A percentile compares a stretch with the other conserved stretches of the same genome.
phyloP scores from a whole-genome alignment of 2,113 vertebrate genomes.

The Halichoerus grypus region DNA sequence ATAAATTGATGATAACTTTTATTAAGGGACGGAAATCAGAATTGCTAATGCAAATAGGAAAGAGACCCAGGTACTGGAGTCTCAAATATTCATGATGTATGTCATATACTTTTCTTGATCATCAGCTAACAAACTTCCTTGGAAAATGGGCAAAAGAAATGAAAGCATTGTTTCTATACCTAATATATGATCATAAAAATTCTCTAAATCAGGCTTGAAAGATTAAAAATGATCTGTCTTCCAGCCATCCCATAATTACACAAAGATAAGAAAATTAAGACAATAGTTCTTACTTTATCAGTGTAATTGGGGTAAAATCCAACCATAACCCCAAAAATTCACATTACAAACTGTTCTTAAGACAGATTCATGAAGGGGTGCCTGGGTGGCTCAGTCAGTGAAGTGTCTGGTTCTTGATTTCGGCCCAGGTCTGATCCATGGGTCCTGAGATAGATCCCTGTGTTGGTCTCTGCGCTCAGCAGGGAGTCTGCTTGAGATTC shows the following conservation, averaged over 20 bases:
- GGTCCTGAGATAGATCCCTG: neutral
- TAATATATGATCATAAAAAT: neutral
- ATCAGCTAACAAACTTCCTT: neutral
- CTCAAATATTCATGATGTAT: neutral
- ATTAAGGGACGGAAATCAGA: conserved; percentile 26
- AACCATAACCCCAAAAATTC: neutral
- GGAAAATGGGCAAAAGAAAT: neutral
- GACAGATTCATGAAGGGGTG: neutral
- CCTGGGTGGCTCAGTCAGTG: neutral
- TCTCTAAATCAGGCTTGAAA: neutral
- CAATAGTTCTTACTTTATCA: neutral
- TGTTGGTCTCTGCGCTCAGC: neutral
- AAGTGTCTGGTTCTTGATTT: neutral
- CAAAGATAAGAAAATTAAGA: neutral
- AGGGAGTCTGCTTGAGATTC: neutral
- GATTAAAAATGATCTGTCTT: neutral
- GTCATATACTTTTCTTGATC: neutral
- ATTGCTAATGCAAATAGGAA: neutral
- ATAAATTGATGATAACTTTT: conserved; percentile 25
- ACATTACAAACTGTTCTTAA: neutral
- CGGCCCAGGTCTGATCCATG: neutral
- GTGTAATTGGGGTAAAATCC: neutral
- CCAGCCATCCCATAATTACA: neutral
- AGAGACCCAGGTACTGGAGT: neutral
- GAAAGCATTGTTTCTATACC: neutral